Evolutionary conservation across 2,113 vertebrate genomes (phyloP).

Genomic region (Castor canadensis): DNA sequence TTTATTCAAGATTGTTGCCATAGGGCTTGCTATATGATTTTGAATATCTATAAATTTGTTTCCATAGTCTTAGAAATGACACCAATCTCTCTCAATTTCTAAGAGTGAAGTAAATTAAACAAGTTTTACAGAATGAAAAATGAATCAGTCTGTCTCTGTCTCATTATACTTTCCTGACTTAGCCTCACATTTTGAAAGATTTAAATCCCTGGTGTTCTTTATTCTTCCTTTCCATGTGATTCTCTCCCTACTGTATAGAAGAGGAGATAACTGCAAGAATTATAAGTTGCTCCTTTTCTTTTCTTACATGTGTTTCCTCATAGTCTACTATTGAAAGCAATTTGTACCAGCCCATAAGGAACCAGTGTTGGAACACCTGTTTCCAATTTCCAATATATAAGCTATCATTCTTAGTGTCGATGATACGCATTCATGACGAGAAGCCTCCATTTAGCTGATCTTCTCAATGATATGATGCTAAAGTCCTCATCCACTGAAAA

Average conservation of each 20-base stretch:
- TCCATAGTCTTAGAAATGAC: not conserved
- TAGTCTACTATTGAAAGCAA: not conserved
- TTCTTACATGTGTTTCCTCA: not conserved
- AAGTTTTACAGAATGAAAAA: not conserved
- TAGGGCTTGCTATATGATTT: no score
- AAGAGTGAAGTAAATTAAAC: conserved; percentile 18
- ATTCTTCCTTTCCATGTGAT: not conserved
- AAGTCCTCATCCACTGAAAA: conserved; percentile 15
- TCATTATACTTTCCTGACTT: not conserved
- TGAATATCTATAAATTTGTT: not conserved
- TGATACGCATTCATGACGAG: not conserved
- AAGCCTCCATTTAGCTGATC: conserved; percentile 15
- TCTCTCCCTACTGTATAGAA: not conserved
- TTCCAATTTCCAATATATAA: conserved; percentile 50
- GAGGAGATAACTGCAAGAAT: not conserved
- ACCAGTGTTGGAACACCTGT: conserved; percentile 53
- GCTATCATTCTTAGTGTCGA: not conserved
- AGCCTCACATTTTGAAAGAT: not conserved
- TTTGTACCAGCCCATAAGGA: conserved; percentile 25
- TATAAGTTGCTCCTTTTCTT: not conserved
- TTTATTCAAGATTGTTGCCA: no score
- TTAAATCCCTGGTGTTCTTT: not conserved
- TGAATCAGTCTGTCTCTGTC: not conserved
- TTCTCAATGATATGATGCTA: conserved; percentile 38
- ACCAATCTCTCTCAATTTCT: not conserved